Conservation (phyloP, 2,797 vertebrate species). For the Carapus acus region DNA sequence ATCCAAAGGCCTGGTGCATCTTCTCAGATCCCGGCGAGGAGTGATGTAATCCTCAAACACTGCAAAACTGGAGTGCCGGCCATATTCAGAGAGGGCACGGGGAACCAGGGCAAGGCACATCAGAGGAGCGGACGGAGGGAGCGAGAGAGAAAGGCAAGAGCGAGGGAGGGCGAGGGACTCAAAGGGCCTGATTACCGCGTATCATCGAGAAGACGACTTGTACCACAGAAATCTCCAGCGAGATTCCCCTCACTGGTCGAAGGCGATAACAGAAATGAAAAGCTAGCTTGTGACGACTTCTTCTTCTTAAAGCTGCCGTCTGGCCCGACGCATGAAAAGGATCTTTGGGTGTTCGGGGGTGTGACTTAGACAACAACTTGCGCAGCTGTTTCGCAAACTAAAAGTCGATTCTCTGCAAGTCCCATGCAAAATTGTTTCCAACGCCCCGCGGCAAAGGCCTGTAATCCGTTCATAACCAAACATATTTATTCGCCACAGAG, state of each 20-base stretch:
- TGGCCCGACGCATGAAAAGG: conserved; percentile 56
- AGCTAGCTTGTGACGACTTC: conserved; percentile 62
- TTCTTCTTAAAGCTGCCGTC: conserved; percentile 54
- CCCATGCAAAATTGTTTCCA: conserved; percentile 58
- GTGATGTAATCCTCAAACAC: conserved; percentile 77
- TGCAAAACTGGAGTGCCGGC: conserved; percentile 65
- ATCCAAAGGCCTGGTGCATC: conserved; percentile 64
- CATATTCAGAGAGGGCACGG: conserved; percentile 57
- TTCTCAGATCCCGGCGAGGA: conserved; percentile 67
- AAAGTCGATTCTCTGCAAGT: conserved; percentile 62
- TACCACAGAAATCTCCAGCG: conserved; percentile 69
- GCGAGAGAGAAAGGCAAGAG: conserved; percentile 26
- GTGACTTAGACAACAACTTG: conserved; percentile 60
- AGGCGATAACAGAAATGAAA: conserved; percentile 70
- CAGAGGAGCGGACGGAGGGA: conserved; percentile 20
- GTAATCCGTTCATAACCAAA: conserved; percentile 61
- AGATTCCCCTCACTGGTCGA: conserved; percentile 70
- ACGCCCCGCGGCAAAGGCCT: conserved; percentile 61
- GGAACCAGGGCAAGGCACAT: conserved; percentile 43
- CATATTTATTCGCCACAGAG: conserved; percentile 63
- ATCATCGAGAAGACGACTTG: conserved; percentile 75
- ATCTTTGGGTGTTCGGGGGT: conserved; percentile 59
- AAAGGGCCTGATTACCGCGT: conserved; percentile 75
- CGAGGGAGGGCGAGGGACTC: conserved; percentile 62
- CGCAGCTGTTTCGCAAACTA: conserved; percentile 59